Evolutionary conservation across 23 tunicate genomes (phyloP).

Genomic region (Trididemnum miniatum): DNA sequence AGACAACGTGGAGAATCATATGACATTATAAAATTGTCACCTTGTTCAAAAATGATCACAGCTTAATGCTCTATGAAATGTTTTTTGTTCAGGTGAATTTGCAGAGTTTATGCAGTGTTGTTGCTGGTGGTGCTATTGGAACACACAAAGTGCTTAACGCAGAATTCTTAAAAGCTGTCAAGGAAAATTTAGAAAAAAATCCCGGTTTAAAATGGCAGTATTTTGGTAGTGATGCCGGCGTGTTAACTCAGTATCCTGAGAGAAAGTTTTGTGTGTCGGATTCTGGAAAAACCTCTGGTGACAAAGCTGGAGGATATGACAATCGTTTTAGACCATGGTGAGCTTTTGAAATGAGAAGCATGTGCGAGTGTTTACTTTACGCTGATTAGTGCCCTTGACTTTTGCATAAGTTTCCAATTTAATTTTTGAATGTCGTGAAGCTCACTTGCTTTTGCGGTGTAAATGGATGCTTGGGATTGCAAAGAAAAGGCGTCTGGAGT

Average conservation of each 20-base stretch:
- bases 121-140: conserved; percentile 32
- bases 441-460: no score
- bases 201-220: conserved; percentile 92
- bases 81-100: conserved; percentile 34
- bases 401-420: no score
- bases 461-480: no score
- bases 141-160: conserved; percentile 34
- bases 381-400: neutral
- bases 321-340: conserved; percentile 90
- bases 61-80: no score
- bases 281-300: conserved; percentile 44
- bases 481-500: no score
- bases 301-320: conserved; percentile 39
- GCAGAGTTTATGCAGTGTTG: conserved; percentile 23
- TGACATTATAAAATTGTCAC: no score
- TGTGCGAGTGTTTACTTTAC: no score
- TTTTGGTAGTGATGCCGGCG: conserved; percentile 82
- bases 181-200: conserved; percentile 30
- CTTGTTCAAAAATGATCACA: no score
- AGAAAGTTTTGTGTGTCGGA: neutral
- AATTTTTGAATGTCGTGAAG: no score
- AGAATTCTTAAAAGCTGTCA: conserved; percentile 50
- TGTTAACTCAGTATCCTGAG: conserved; percentile 67
- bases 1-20: no score
- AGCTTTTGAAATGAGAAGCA: conserved; percentile 13